A percentile compares a stretch with the other conserved stretches of the same genome.
phyloP scores from a whole-genome alignment of 2,113 vertebrate species.

The Tenebrosternarchus preto region DNA sequence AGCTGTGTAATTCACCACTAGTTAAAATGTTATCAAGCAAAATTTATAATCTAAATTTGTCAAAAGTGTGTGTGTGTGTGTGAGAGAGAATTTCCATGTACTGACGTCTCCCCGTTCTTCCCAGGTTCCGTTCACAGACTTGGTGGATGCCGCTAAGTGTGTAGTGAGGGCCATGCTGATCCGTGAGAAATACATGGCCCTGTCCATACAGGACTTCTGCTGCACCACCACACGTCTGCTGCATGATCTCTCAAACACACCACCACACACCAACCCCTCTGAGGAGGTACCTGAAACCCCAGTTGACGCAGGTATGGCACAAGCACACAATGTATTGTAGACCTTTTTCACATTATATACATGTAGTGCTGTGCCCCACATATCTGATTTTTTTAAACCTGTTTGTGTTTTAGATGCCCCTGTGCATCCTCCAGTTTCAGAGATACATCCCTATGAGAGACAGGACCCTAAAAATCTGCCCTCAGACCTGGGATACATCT shows the following conservation, averaged over 20 bases:
- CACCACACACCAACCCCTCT: slow-evolving; percentile 74
- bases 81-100: not conserved
- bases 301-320: slow-evolving; percentile 79
- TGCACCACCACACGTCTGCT: slow-evolving; percentile 83
- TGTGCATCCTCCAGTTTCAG: slow-evolving; percentile 84
- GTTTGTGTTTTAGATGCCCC: slow-evolving; percentile 72
- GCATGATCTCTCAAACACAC: slow-evolving; percentile 83
- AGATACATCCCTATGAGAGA: slow-evolving; percentile 86
- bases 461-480: slow-evolving; percentile 85
- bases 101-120: slow-evolving; percentile 48
- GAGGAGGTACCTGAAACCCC: slow-evolving; percentile 84
- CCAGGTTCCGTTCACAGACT: slow-evolving; percentile 93
- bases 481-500: slow-evolving; percentile 79
- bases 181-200: slow-evolving; percentile 90
- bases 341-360: too few relatives aligned
- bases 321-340: slow-evolving; percentile 34
- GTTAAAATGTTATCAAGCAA: too few relatives aligned
- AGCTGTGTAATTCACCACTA: too few relatives aligned
- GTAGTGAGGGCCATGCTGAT: slow-evolving; percentile 92
- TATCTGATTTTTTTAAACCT: too few relatives aligned
- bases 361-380: too few relatives aligned
- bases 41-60: too few relatives aligned
- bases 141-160: slow-evolving; percentile 92
- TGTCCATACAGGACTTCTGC: slow-evolving; percentile 87
- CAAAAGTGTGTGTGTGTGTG: not conserved